Evolutionary conservation across 2,888 invertebrate species (phyloP).

Genomic region (Lysandra coridon): DNA sequence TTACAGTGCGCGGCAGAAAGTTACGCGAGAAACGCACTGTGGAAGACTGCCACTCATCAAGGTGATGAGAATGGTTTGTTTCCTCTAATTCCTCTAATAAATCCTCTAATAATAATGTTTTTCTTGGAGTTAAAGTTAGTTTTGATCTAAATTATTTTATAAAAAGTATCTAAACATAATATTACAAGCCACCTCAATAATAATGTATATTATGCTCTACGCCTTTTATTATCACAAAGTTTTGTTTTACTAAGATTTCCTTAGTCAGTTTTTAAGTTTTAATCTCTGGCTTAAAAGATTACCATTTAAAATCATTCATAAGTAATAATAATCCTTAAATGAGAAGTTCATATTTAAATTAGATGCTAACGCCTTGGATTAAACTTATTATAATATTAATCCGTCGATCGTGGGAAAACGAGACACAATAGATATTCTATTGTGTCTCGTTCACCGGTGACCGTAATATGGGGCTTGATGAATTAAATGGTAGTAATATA

Average conservation of each 20-base stretch:
- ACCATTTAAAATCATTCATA: background rate
- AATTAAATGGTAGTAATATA: too few relatives aligned
- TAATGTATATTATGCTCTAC: background rate
- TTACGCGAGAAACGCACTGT: too few relatives aligned
- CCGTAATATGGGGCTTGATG: too few relatives aligned
- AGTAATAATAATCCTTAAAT: background rate
- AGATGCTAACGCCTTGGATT: background rate
- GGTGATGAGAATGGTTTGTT: too few relatives aligned
- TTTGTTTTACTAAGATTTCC: background rate
- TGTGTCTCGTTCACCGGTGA: too few relatives aligned
- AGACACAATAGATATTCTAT: too few relatives aligned
- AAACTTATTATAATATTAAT: background rate
- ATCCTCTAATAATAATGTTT: too few relatives aligned
- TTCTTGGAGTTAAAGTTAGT: too few relatives aligned
- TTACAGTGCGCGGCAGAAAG: too few relatives aligned
- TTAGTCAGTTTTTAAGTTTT: background rate
- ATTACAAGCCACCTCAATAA: background rate
- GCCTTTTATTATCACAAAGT: conserved; percentile 15
- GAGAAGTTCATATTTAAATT: background rate
- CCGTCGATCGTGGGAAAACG: too few relatives aligned
- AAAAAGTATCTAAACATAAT: background rate
- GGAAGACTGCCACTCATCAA: too few relatives aligned
- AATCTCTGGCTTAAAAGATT: conserved; percentile 14
- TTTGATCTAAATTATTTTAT: background rate
- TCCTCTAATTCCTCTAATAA: too few relatives aligned